Evolutionary conservation across 1,140 invertebrate species (phyloP).

Genomic region (Helicoverpa zea): DNA sequence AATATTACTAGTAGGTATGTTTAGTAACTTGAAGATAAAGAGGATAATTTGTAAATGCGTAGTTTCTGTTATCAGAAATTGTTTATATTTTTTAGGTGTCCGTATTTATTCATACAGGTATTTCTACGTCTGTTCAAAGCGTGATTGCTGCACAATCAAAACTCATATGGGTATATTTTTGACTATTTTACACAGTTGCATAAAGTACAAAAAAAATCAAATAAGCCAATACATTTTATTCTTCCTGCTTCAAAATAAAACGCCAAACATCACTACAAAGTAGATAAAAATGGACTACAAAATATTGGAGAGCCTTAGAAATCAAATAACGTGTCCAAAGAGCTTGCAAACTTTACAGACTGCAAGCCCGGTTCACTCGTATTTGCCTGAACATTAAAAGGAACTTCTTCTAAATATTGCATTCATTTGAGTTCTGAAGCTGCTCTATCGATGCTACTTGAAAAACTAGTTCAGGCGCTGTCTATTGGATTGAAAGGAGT

Average conservation of each 20-base stretch:
- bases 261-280: not conserved
- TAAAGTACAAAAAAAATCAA: too few species aligned
- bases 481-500: slow-evolving; percentile 29
- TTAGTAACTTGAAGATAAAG: too few species aligned
- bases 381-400: not conserved
- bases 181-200: too few species aligned
- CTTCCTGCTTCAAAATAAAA: not conserved
- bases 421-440: slow-evolving; percentile 12
- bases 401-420: slow-evolving; percentile 33
- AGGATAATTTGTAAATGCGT: not conserved
- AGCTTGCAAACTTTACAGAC: not conserved
- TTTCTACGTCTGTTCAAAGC: too few species aligned
- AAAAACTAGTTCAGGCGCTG: slow-evolving; percentile 18
- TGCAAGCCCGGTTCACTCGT: not conserved
- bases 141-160: too few species aligned
- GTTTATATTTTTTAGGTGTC: too few species aligned
- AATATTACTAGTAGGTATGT: not conserved
- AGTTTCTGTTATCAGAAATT: too few species aligned
- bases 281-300: not conserved
- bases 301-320: not conserved
- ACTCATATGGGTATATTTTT: too few species aligned
- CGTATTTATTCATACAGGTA: too few species aligned
- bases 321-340: not conserved
- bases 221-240: too few species aligned
- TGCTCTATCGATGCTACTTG: slow-evolving; percentile 41